Base-by-base conservation (phyloP, 2,113 vertebrate species). In the Scortum barcoo region DNA sequence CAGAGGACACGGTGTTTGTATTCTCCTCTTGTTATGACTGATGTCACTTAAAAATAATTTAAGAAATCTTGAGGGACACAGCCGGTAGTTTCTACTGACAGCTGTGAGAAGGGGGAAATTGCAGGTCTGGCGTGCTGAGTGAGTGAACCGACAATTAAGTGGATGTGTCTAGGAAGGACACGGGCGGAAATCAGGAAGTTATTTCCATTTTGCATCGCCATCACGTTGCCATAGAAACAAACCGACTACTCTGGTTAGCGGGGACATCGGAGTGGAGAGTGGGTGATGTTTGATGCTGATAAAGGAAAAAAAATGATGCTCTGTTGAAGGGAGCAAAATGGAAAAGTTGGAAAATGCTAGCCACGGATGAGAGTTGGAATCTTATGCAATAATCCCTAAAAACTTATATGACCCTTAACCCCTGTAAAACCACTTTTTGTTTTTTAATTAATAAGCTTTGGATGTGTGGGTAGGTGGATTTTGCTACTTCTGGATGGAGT, bases 131-230 rank as follows among this genome's bases (percentile, higher is more conserved):
- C n/a, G 69, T 40, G 67, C 6, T 26, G 63, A 75, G 57, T 58
- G 72, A 85, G 76, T 17, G 44, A 89, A 69, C 76, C 33, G 3
- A 44, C 81, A 90, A 91, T 89, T 82, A 89, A 65, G 77, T 57
- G 72, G 57, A 84, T 70, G 72, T 48, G 61, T 63, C 42, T 12
- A 6, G 71, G 58, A 78, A 44, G 66, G 78, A 79, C 58, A 38
- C 7, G 0, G 22, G 66, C 16, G 13, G 30, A 72, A 65, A 83
- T 79, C 63, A 20, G 51, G 54, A 85, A 42, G 72, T 62, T 44
- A 54, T 76, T 78, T 88, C 54, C 26, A 62, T 81, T 81, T 65
- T 58, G 44, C 38, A 63, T 72, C 10, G 8, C 65, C 20, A 24
- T 44, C 9, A 8, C n/a, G 80, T 90, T 85, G 69, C 73, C 60